A percentile compares a stretch with the other conserved stretches of the same genome.
Conservation (phyloP, 2,113 vertebrate species). For the Diphyllodes magnificus region DNA sequence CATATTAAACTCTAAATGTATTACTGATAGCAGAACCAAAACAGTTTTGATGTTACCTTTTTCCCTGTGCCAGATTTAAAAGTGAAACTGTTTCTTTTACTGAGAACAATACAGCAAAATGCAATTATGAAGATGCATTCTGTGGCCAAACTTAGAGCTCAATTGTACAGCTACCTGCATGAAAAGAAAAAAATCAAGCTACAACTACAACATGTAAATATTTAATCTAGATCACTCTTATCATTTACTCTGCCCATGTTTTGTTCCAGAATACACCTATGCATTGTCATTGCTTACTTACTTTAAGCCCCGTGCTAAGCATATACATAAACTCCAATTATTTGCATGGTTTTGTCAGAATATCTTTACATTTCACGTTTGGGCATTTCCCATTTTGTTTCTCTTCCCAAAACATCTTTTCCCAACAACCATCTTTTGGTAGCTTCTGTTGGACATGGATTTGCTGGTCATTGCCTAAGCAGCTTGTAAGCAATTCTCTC, state of each 20-base stretch:
- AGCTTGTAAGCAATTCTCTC: not conserved
- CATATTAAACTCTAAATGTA: not conserved
- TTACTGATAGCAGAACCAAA: not conserved
- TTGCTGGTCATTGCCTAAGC: not conserved
- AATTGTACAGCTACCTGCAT: not conserved
- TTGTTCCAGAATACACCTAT: not conserved
- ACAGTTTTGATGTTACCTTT: not conserved
- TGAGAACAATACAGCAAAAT: not conserved
- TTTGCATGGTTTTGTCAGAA: not conserved
- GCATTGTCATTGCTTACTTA: not conserved
- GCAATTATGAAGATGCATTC: not conserved
- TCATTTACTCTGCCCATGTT: not conserved
- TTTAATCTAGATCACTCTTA: not conserved
- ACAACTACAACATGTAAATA: not conserved
- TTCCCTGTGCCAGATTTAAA: not conserved
- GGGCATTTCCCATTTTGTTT: not conserved
- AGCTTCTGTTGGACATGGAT: not conserved
- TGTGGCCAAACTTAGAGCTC: not conserved
- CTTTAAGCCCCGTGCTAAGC: not conserved
- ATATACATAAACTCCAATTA: not conserved
- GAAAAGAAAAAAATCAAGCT: not conserved
- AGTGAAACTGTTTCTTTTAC: not conserved
- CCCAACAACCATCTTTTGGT: not conserved
- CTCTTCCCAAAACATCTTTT: not conserved
- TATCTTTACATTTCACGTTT: not conserved